Evolutionary conservation across 1,140 invertebrate genomes (phyloP).

Genomic region (Cherax quadricarinatus): DNA sequence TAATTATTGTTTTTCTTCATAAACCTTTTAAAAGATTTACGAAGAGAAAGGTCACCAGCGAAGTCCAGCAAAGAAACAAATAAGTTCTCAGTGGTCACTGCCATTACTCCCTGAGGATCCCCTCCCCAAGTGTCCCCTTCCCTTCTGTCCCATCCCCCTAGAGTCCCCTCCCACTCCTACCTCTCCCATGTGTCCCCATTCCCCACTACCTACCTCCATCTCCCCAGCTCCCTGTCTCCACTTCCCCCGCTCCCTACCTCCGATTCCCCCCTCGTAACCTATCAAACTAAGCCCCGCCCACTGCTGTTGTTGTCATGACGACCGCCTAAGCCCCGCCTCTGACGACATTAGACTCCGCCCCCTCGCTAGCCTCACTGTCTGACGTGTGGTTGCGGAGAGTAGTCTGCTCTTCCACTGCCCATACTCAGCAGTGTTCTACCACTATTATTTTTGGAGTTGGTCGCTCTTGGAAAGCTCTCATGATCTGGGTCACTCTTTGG

Average conservation of each 20-base stretch:
- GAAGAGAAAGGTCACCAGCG: neutral
- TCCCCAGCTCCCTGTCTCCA: neutral
- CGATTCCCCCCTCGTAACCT: neutral
- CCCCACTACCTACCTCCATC: too few species aligned
- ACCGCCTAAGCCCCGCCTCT: neutral
- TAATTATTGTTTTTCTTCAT: too few species aligned
- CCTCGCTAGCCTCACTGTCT: neutral
- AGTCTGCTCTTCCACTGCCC: neutral
- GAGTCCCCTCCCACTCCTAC: too few species aligned
- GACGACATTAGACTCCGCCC: neutral
- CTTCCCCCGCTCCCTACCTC: too few species aligned
- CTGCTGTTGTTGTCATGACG: neutral
- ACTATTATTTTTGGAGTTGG: too few species aligned
- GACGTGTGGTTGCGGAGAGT: neutral
- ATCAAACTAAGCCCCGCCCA: constrained; percentile 7
- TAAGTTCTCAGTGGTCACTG: constrained; percentile 10
- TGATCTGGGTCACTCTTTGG: too few species aligned
- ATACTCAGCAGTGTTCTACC: too few species aligned
- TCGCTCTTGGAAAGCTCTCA: too few species aligned
- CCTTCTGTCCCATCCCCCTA: neutral
- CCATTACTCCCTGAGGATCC: neutral
- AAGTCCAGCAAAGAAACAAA: constrained; percentile 14
- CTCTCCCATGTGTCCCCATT: too few species aligned
- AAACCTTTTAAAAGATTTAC: too few species aligned
- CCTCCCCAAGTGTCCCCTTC: neutral